Conservation (phyloP, 2,797 vertebrate genomes). For the Lemur catta region DNA sequence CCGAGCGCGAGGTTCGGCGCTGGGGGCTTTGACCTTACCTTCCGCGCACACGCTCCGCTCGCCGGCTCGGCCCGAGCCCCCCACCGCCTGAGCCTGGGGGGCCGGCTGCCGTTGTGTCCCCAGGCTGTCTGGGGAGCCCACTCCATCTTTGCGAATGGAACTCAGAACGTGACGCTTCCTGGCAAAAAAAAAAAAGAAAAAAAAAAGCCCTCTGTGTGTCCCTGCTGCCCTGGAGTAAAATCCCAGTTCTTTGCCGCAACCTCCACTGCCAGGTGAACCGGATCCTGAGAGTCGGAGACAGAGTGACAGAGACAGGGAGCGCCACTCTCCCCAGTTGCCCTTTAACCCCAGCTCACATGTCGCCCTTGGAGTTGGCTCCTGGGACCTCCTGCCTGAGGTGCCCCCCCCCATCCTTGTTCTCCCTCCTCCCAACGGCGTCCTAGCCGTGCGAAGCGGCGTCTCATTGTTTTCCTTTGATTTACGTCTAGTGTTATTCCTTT, state of each 20-base stretch:
- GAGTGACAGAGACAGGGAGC: neutral
- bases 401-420: neutral
- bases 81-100: neutral
- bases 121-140: fast-evolving
- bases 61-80: fast-evolving
- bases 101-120: neutral
- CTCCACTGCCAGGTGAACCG: neutral
- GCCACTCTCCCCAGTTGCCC: neutral
- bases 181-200: neutral
- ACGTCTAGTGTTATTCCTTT: neutral
- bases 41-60: fast-evolving
- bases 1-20: fast-evolving
- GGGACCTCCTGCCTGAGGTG: no score
- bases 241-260: neutral
- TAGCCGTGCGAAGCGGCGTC: fast-evolving
- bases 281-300: neutral
- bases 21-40: fast-evolving
- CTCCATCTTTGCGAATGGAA: neutral
- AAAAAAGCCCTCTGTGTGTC: neutral
- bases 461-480: neutral
- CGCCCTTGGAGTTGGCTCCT: no score
- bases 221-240: neutral
- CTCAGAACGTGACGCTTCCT: neutral
- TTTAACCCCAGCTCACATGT: neutral
- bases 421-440: no score